Evolutionary conservation across 2,113 vertebrate species (phyloP).

Genomic region (Passer montanus): DNA sequence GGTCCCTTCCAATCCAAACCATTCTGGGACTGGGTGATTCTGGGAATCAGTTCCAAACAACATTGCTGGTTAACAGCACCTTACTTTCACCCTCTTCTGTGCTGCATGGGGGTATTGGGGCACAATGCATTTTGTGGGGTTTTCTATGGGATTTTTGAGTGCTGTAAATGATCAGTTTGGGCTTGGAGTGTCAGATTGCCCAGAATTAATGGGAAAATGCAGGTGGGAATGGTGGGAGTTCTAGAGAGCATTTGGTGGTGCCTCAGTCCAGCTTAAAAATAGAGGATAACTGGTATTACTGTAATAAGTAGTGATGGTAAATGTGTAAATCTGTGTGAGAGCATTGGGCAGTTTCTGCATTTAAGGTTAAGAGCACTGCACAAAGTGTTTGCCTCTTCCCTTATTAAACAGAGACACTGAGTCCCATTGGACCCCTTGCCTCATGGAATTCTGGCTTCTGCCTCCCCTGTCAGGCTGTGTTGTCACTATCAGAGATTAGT

Average conservation of each 20-base stretch:
- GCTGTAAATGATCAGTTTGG: not conserved
- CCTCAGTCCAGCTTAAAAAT: not conserved
- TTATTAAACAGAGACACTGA: fast-evolving
- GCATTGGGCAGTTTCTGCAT: not conserved
- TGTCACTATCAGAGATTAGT: not conserved
- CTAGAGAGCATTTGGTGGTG: not conserved
- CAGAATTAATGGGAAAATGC: not conserved
- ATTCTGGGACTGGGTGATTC: not conserved
- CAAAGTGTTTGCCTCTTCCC: not conserved
- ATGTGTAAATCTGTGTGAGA: not conserved
- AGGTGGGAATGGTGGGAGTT: not conserved
- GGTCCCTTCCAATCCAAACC: not conserved
- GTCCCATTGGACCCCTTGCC: not conserved
- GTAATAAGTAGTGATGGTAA: not conserved
- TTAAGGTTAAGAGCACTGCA: not conserved
- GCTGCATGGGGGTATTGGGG: not conserved
- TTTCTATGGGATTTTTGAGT: not conserved
- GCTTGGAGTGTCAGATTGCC: not conserved
- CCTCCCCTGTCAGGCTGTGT: not conserved
- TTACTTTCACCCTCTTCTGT: not conserved
- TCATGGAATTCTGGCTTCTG: not conserved
- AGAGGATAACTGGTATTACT: not conserved
- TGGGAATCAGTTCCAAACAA: not conserved
- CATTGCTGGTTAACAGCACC: not conserved
- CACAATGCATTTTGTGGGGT: fast-evolving